Evolutionary conservation across 2,888 invertebrate genomes (phyloP), one percentile per base, ranked within the genome.

Genomic region (Sarcophaga carnaria): DNA sequence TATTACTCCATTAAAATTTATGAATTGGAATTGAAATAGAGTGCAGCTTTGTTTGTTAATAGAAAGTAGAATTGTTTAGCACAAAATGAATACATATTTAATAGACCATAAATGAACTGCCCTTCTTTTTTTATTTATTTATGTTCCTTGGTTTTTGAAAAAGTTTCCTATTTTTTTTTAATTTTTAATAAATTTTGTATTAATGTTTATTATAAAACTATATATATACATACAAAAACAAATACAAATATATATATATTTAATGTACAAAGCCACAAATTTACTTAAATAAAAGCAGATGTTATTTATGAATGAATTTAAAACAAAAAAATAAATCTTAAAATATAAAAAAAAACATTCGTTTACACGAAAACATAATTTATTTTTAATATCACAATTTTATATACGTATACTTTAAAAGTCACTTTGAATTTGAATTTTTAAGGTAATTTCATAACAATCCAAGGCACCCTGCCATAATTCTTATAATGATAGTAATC

Each of bases 401-500:
- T 45, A 72, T 27, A 27, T 59, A 22, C 22, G 22, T 22, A 71
- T 10, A 71, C 22, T 47, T 47, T 12, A 54, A 17, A 10, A 75
- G 4, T n/a, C 20, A 27, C 25, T 27, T 22, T 14, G 22, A 17
- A 37, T 27, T 60, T 25, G 10, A 17, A 17, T 49, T 22, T 72
- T 93, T 93, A 96, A 47, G 97, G 97, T 93, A 97, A 94, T 93
- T 97, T 96, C 72, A 96, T 95, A 3, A 97, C 97, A 88, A 97
- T 95, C 97, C 97, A 97, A 0, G 97, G 97, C 85, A 97, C 93
- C 90, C 96, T 95, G 0, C 97, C 97, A 27, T 96, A 96, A 85
- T 95, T 96, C 92, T 96, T 97, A 92, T 97, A 97, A 90, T 94
- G 94, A 92, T 97, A 96, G 94, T 97, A 97, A 93, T 97, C 97